Evolutionary conservation across 2,888 invertebrate genomes (phyloP), one percentile per base, ranked within the genome.

Genomic region (Zhuqinia jingwanae): DNA sequence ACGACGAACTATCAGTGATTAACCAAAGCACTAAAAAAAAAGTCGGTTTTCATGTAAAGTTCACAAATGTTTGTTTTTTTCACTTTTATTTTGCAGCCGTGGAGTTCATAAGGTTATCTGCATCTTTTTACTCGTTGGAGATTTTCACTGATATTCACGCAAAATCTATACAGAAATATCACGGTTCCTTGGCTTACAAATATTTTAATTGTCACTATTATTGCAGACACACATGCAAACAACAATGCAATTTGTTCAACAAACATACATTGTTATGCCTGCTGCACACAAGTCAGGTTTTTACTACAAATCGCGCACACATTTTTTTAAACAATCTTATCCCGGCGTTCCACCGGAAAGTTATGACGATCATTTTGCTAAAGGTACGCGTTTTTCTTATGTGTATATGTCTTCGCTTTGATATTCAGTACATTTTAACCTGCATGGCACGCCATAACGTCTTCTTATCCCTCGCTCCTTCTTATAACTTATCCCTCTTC

Each of bases 261-360:
- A n/a, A n/a, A n/a, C n/a, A n/a, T n/a, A n/a, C n/a, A n/a, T n/a
- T n/a, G n/a, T n/a, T n/a, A n/a, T n/a, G n/a, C n/a, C n/a, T n/a
- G n/a, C n/a, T n/a, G n/a, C n/a, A n/a, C n/a, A n/a, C n/a, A n/a
- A n/a, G n/a, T n/a, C n/a, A n/a, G n/a, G n/a, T n/a, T n/a, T n/a
- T n/a, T n/a, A n/a, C n/a, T n/a, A n/a, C n/a, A n/a, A n/a, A 13
- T 20, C 42, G 42, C 11, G 76, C 15, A 58, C n/a, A 53, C 17
- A 27, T 20, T 56, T 22, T 47, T 70, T 45, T 79, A 65, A n/a
- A 76, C 77, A 42, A 75, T 70, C 77, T 63, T 68, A 68, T 78
- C 78, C 84, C 84, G 84, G 84, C 78, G 77, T 84, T 84, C 58
- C 68, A 78, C 84, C 84, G 84, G 84, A 84, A 84, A 77, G 84